These are phyloP conservation scores for Eciton burchellii DNA, from an alignment of 1,140 invertebrate genomes.

Conservation along the genomic window DNA sequence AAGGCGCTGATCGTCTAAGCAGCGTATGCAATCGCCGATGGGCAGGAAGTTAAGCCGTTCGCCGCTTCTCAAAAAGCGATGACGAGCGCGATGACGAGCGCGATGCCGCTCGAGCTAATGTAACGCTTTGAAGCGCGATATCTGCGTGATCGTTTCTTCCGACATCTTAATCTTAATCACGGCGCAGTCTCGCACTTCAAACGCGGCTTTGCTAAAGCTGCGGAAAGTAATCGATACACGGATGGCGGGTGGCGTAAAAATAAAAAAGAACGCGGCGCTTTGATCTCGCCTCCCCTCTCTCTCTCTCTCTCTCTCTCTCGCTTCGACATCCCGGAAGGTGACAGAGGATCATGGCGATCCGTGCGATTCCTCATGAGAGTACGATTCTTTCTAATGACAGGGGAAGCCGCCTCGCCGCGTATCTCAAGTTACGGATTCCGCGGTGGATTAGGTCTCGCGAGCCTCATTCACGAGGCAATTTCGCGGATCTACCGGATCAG, in stretches of 20 bases:
- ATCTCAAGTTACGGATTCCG: not conserved
- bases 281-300: not conserved
- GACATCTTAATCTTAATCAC: not conserved
- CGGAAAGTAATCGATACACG: too few species aligned
- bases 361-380: not conserved
- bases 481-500: conserved; percentile 47
- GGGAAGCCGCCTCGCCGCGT: too few species aligned
- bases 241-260: not conserved
- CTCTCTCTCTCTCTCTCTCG: conserved; percentile 7
- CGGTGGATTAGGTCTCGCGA: conserved; percentile 1
- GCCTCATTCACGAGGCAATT: conserved; percentile 12
- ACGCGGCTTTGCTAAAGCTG: too few species aligned
- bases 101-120: not conserved
- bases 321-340: not conserved
- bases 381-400: conserved; percentile 19
- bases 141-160: not conserved
- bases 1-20: conserved; percentile 41
- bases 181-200: too few species aligned
- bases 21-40: conserved; percentile 1
- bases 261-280: not conserved
- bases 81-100: not conserved
- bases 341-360: not conserved
- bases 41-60: conserved; percentile 27
- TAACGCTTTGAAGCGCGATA: not conserved
- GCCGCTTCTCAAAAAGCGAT: conserved; percentile 28